phyloP scores from a whole-genome alignment of 2,113 vertebrate species.

The Heptranchias perlo region DNA sequence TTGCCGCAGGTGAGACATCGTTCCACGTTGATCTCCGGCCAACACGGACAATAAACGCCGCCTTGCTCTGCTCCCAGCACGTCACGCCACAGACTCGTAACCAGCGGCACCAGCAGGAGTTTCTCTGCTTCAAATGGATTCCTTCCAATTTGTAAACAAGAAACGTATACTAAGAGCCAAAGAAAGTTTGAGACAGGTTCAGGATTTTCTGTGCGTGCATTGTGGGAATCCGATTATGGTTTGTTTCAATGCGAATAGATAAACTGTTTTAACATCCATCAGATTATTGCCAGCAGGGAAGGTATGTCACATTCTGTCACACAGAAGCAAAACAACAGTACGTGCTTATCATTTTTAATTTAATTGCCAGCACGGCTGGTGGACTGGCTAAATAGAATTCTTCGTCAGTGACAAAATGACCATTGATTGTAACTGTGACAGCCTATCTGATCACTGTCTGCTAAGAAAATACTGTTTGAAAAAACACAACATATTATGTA shows the following conservation, averaged over 20 bases:
- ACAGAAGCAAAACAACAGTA: not conserved
- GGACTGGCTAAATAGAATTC: not conserved
- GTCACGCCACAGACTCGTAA: not conserved
- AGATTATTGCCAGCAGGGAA: not conserved
- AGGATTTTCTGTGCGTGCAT: not conserved
- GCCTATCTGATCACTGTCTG: not conserved
- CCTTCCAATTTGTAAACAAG: not conserved
- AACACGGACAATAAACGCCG: not conserved
- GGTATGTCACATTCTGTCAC: not conserved
- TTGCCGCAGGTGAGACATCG: constrained; percentile 60
- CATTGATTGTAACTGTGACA: not conserved
- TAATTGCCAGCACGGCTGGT: not conserved
- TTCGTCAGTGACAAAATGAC: not conserved
- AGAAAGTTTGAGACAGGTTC: not conserved
- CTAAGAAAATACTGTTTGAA: not conserved
- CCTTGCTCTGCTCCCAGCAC: not conserved
- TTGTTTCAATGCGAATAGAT: not conserved
- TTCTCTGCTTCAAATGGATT: not conserved
- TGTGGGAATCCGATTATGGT: not conserved
- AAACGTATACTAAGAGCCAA: not conserved
- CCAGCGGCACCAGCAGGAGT: not conserved
- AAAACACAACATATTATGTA: not conserved
- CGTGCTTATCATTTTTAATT: not conserved
- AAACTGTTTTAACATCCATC: not conserved
- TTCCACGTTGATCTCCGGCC: too few species aligned